Conservation (phyloP, 2,888 invertebrate species). For the Campaea margaritaria region DNA sequence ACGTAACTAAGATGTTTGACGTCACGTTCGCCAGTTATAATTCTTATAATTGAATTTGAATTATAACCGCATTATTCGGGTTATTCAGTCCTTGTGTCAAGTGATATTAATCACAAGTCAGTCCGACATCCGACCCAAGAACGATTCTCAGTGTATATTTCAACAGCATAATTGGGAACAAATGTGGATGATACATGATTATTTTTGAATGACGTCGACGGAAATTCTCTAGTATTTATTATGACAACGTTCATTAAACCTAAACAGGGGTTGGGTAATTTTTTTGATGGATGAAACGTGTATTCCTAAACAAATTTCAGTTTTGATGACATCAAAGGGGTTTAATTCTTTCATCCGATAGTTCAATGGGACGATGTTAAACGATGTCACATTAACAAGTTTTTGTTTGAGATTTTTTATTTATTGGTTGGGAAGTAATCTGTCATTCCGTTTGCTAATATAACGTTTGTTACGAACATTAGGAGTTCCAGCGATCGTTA, state of each 20-base stretch:
- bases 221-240: conserved; percentile 45
- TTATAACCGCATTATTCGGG: too few relatives aligned
- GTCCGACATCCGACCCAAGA: conserved; percentile 65
- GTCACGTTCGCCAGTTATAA: too few relatives aligned
- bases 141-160: conserved; percentile 72
- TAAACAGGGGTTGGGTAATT: conserved; percentile 30
- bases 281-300: conserved; percentile 29
- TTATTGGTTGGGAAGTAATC: neutral
- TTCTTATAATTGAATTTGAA: too few relatives aligned
- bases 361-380: conserved; percentile 9
- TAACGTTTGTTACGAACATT: neutral
- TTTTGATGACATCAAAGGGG: conserved; percentile 26
- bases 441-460: neutral
- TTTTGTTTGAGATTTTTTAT: neutral
- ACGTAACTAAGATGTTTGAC: too few relatives aligned
- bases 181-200: conserved; percentile 64
- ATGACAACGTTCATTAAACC: conserved; percentile 34
- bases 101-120: conserved; percentile 71
- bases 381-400: neutral
- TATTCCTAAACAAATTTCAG: conserved; percentile 24
- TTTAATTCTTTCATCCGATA: conserved; percentile 17
- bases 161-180: conserved; percentile 79
- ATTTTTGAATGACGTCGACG: conserved; percentile 46
- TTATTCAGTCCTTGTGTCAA: conserved; percentile 26
- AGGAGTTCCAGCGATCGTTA: too few relatives aligned